Base-by-base conservation (phyloP, 2,888 invertebrate species). In the Bruchidius siliquastri region DNA sequence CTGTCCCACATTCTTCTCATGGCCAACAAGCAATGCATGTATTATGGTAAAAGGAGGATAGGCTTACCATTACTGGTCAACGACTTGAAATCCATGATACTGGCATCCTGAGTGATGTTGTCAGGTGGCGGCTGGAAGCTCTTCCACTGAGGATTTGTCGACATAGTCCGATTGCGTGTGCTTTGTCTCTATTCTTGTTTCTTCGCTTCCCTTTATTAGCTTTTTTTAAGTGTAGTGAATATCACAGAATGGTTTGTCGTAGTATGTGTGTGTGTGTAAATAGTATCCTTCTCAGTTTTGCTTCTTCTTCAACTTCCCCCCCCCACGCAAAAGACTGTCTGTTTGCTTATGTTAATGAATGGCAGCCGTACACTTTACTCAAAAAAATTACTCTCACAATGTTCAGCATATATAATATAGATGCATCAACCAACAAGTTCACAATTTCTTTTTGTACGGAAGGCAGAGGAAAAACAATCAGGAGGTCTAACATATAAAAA, bases 71-170 rank as follows among this genome's bases (percentile, higher is more conserved):
- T 86, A 81, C 85, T 88, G 85, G 91, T 91, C 88, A 93, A 90
- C 84, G 93, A 91, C 89, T 94, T 92, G 87, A 92, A 94, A 86
- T 94, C 94, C 86, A 94, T 91, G 88, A 94, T 92, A 85, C 94
- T 91, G 83, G 91, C 90, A 87, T 94, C 93, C 86, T 93, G 91
- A 88, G 92, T 92, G 90, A 92, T 91, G 90, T 91, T 91, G 82
- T 86, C 86, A 89, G 94, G 93, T 89, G 94, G 94, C 93, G 95
- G 93, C 92, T 95, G 94, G 93, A 94, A 94, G 88, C 92, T 91
- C 90, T 93, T 93, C 93, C 93, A 94, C 93, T 94, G 93, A 92
- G 93, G 91, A 92, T 93, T 93, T 88, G 90, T 92, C 88, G 93
- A 93, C 93, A 94, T 93, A 84, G 85, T 85, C 84, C 18, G 49